Base-by-base conservation (phyloP, 2,797 vertebrate genomes). In the Microcaecilia unicolor region DNA sequence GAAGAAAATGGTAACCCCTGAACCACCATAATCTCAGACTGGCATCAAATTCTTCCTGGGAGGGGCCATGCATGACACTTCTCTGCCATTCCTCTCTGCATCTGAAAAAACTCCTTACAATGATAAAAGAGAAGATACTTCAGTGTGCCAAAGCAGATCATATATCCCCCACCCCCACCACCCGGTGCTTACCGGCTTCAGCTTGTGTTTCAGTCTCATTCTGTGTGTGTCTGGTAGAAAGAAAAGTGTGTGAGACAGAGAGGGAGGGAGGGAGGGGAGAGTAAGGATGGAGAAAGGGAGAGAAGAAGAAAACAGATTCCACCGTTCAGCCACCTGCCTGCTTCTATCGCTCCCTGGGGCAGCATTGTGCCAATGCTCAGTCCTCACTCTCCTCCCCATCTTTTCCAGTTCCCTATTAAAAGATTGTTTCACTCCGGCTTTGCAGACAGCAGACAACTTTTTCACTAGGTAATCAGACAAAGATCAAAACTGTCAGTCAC, bases 171-270 rank as follows among this genome's bases (percentile, higher is more conserved):
- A n/a, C 7, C 15, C 18, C 27, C n/a, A n/a, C 7, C 15, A 18
- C 27, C 6, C 27, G 17, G 38, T 67, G 74, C 86, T 85, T 64
- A 85, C 76, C 24, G 76, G 83, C 63, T 81, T 78, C 34, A 86
- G 81, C 74, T 64, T 74, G 29, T 74, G 62, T 59, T 55, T 58
- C 65, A 84, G 67, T 72, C 80, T 89, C 84, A 81, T 84, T 76
- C 51, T 37, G 41, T 40, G 37, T 27, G 29, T 58, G 55, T 40
- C 36, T 22, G 34, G 41, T 33, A 31, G 34, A 34, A n/a, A n/a
- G n/a, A n/a, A n/a, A 31, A 27, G 58, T 45, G 55, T 45, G 55
- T 53, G 45, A 29, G 28, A 39, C 27, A 41, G 36, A 37, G 35
- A n/a, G n/a, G n/a, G n/a, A n/a, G n/a, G n/a, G 22, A 25, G 40